Evolutionary conservation across 2,797 vertebrate species (phyloP), one percentile per base, ranked within the genome.

Genomic region (Acropternis orthonyx): DNA sequence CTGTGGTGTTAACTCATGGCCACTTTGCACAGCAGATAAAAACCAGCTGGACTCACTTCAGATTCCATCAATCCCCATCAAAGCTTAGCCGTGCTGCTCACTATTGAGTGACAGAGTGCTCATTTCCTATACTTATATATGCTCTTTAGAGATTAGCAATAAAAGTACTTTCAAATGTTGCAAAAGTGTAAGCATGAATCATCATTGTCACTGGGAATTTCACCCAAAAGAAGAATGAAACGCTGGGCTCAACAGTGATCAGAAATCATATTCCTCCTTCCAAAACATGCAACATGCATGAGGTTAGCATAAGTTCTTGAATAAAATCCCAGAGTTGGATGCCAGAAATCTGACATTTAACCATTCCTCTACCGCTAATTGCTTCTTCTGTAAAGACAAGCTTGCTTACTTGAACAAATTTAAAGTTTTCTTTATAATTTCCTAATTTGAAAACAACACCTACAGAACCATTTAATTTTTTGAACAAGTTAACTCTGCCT

Each of bases 101-200:
- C 24, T 44, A 84, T 0, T 51, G 77, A 96, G 67, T 0, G 1
- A 88, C 56, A 89, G 23, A 71, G 46, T 12, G 30, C 59, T 92
- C 14, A 0, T 61, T 94, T 95, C 82, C 87, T 83, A 76, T 56
- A 85, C 73, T 85, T 84, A 89, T 73, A 89, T 58, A 71, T 26
- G 32, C 54, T 88, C 77, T 85, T 89, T 49, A 69, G 66, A 88
- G 76, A 81, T 91, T 41, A 93, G 54, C 69, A 79, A 81, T 90
- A 85, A 67, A 85, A 90, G 36, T 44, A 66, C 58, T 92, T 88
- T 73, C 69, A 85, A 73, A 90, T 7, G 19, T 44, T 79, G 75
- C 69, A 85, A 20, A 87, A 91, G 34, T 46, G 22, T 36, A 81
- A 91, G 67, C 14, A 49, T 85, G 83, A 94, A 78, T 93, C 93